phyloP scores from a whole-genome alignment of 2,888 invertebrate species.

The Sphecodes monilicornis region DNA sequence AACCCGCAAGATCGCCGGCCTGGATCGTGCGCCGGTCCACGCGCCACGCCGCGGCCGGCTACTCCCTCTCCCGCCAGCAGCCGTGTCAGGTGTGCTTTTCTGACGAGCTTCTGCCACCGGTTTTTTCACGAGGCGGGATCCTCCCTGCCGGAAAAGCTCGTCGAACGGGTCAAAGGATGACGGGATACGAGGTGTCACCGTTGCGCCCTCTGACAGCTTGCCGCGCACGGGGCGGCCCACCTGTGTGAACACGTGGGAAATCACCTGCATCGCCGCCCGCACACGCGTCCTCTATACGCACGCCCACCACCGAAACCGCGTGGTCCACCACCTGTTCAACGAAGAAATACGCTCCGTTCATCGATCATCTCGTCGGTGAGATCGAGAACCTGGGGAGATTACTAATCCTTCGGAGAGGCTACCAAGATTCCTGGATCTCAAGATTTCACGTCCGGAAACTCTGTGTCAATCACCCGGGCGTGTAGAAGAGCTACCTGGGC shows the following conservation, averaged over 20 bases:
- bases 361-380: neutral
- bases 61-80: neutral
- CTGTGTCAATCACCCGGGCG: neutral
- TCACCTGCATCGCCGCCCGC: slow-evolving; percentile 25
- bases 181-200: slow-evolving; percentile 55
- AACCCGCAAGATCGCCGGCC: slow-evolving; percentile 27
- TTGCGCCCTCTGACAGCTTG: slow-evolving; percentile 70
- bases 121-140: neutral
- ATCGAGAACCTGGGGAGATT: neutral
- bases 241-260: slow-evolving; percentile 71
- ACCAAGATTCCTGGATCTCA: neutral
- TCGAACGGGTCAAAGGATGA: slow-evolving; percentile 59
- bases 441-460: neutral
- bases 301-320: neutral
- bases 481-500: neutral
- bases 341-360: neutral
- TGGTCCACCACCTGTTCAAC: slow-evolving; percentile 19
- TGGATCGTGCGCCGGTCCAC: slow-evolving; percentile 21
- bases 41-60: slow-evolving; percentile 15
- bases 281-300: neutral
- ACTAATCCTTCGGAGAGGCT: neutral
- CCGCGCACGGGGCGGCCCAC: slow-evolving; percentile 65
- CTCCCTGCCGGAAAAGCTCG: neutral
- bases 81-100: neutral
- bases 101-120: neutral